Conservation (phyloP, 2,888 invertebrate genomes). For the Ischnura elegans region DNA sequence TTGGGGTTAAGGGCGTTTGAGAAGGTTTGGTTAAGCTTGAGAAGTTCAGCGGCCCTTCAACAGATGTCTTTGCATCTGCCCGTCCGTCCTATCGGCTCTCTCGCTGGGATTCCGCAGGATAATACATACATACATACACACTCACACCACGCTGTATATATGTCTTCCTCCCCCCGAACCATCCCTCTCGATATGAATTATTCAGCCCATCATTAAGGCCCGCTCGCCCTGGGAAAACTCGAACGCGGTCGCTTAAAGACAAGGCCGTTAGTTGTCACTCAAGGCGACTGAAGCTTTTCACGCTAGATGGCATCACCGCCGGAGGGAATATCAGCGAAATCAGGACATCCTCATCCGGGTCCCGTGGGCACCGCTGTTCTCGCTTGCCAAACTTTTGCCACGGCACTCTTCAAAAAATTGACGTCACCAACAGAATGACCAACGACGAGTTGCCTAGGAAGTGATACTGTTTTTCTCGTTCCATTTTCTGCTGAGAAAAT, state of each 20-base stretch:
- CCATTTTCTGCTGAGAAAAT: background rate
- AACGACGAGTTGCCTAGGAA: background rate
- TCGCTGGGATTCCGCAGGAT: background rate
- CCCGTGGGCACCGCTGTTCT: background rate
- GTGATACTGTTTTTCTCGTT: background rate
- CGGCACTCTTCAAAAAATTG: background rate
- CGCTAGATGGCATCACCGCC: slow-evolving; percentile 16
- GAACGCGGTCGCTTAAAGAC: slow-evolving; percentile 20
- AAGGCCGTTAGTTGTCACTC: slow-evolving; percentile 35
- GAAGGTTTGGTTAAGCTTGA: background rate
- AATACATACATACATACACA: background rate
- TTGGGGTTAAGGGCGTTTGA: background rate
- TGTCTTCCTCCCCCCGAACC: background rate
- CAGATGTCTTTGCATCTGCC: background rate
- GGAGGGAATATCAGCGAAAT: slow-evolving; percentile 26
- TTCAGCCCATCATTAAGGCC: slow-evolving; percentile 61
- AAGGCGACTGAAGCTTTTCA: slow-evolving; percentile 26
- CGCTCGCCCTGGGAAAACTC: slow-evolving; percentile 28
- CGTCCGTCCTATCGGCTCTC: background rate
- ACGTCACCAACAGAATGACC: slow-evolving; percentile 15
- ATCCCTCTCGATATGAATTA: slow-evolving; percentile 45
- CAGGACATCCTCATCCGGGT: background rate
- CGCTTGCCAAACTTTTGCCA: slow-evolving; percentile 6
- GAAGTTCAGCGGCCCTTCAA: slow-evolving; percentile 14
- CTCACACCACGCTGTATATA: too few species aligned